Conservation (phyloP, 1,140 invertebrate genomes). For the Drosophila lacteicornis region DNA sequence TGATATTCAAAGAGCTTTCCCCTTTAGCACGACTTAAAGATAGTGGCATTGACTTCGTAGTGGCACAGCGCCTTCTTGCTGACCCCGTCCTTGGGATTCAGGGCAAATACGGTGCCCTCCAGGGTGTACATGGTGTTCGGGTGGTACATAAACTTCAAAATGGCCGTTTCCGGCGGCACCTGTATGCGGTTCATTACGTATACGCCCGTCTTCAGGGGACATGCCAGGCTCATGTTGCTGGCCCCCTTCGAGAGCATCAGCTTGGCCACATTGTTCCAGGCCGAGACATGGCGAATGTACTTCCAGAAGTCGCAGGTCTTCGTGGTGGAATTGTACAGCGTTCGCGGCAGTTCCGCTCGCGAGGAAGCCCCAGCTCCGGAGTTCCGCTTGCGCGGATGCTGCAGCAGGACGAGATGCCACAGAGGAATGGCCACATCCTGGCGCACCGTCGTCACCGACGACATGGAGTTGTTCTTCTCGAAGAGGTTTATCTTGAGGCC, state of each 20-base stretch:
- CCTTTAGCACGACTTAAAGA: constrained; percentile 62
- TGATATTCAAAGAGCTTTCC: no score
- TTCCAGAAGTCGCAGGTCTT: constrained; percentile 77
- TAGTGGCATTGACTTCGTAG: constrained; percentile 75
- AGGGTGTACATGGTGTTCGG: constrained; percentile 71
- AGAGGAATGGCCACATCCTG: constrained; percentile 65
- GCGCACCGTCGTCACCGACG: constrained; percentile 63
- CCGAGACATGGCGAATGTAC: constrained; percentile 62
- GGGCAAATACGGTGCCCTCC: constrained; percentile 57
- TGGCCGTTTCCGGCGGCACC: constrained; percentile 68
- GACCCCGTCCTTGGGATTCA: constrained; percentile 50
- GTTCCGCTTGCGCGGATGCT: constrained; percentile 41
- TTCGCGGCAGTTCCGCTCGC: constrained; percentile 47
- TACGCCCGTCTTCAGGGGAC: constrained; percentile 63
- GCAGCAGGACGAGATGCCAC: constrained; percentile 66
- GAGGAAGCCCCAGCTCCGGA: accelerated
- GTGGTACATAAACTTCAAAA: constrained; percentile 77
- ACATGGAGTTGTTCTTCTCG: constrained; percentile 65
- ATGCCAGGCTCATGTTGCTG: constrained; percentile 73
- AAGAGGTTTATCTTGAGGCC: constrained; percentile 49
- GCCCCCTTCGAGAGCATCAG: constrained; percentile 56
- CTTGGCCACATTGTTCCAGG: constrained; percentile 70
- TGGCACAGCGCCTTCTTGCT: constrained; percentile 47
- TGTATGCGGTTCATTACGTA: constrained; percentile 72
- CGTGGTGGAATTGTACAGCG: constrained; percentile 63